Base-by-base conservation (phyloP, 2,113 vertebrate species). In the Ancistrus triradiatus region DNA sequence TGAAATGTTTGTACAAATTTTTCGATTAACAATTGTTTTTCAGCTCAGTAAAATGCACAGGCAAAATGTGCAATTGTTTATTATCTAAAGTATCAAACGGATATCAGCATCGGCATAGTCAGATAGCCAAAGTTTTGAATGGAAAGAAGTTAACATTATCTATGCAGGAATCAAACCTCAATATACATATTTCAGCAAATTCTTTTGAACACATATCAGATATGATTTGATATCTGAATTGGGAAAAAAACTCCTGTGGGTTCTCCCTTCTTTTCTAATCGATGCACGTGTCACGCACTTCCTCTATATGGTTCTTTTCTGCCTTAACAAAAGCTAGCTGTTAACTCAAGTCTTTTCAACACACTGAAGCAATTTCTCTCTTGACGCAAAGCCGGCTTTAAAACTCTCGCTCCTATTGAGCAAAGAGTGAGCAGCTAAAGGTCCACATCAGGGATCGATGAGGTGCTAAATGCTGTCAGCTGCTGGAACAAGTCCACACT, bases 261-360 rank as follows among this genome's bases (percentile, higher is more conserved):
- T 21, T 42, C 27, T 2, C 43, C 43, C 25, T 42, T 40, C 24
- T 13, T n/a, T 49, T 37, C 31, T 24, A 35, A 31, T 11, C 33
- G 3, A 43, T 53, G 46, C 50, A 11, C 40, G 46, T 25, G n/a
- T 18, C 38, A 68, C 21, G 5, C 31, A 55, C 59, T 68, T 59
- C 60, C 59, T 59, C 17, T 22, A 24, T 27, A 27, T 11, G 27
- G 7, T 21, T 68, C 24, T 72, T 56, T 48, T 63, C 33, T 68
- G 43, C 38, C 10, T 10, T 49, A 46, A 37, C 28, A 63, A 8
- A 19, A 64, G 15, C 11, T 25, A 53, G 18, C 37, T 53, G 15
- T n/a, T 21, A 21, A 21, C 10, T 63, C 15, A 14, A 2, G 8
- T 8, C 24, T 40, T n/a, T n/a, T n/a, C n/a, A n/a, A n/a, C n/a